Conservation (phyloP, 2,797 vertebrate genomes). For the Geotrypetes seraphini region DNA sequence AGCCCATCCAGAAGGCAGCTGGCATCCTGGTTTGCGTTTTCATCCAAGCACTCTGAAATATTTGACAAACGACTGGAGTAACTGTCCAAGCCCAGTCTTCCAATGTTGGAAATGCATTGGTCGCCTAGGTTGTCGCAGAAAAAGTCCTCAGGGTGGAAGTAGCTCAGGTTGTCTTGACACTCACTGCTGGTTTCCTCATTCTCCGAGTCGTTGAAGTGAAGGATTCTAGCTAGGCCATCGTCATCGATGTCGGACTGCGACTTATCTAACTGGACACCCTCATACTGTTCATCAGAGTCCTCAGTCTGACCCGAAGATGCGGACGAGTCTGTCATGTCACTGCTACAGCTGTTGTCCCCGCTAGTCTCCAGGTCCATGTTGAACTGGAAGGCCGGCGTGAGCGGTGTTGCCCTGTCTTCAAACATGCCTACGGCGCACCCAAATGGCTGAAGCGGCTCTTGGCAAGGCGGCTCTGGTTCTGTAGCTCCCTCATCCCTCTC, state of each 20-base stretch:
- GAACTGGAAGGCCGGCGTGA: slow-evolving; percentile 64
- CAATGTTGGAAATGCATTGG: slow-evolving; percentile 32
- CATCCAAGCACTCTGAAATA: slow-evolving; percentile 75
- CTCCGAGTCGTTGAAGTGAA: slow-evolving; percentile 75
- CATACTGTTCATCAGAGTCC: slow-evolving; percentile 48
- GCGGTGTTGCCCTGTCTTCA: slow-evolving; percentile 23
- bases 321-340: slow-evolving; percentile 83
- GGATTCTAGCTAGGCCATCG: slow-evolving; percentile 72
- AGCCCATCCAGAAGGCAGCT: slow-evolving; percentile 60
- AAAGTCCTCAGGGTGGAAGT: slow-evolving; percentile 71
- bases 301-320: slow-evolving; percentile 70
- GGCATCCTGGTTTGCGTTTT: slow-evolving; percentile 85
- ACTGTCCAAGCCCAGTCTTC: slow-evolving; percentile 7
- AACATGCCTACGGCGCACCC: neutral
- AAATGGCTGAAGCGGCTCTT: slow-evolving; percentile 27
- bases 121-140: slow-evolving; percentile 57
- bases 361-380: slow-evolving; percentile 51
- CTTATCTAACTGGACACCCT: slow-evolving; percentile 38
- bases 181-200: slow-evolving; percentile 48
- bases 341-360: slow-evolving; percentile 86
- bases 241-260: slow-evolving; percentile 64
- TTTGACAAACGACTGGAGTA: slow-evolving; percentile 38
- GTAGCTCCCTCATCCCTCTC: slow-evolving; percentile 40
- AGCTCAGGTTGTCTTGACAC: slow-evolving; percentile 54
- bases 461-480: slow-evolving; percentile 11